Evolutionary conservation across 2,113 vertebrate species (phyloP).

Genomic region (Salvator merianae): DNA sequence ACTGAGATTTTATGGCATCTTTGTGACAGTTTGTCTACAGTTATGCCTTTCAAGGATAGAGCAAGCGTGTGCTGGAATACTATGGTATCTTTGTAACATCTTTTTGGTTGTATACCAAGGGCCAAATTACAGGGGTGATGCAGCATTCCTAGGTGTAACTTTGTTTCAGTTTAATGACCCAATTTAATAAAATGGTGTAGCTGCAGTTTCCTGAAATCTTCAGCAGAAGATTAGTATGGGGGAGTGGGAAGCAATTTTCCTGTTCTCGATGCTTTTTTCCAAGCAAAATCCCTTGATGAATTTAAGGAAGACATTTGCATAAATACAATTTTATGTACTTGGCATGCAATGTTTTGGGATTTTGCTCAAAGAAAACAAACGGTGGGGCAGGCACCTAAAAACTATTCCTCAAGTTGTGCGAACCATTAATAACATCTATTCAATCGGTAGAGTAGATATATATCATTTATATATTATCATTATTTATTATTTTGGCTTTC

Average conservation of each 20-base stretch:
- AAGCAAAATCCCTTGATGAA: neutral
- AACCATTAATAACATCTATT: too few relatives aligned
- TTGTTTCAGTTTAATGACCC: neutral
- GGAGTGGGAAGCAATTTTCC: neutral
- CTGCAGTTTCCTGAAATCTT: neutral
- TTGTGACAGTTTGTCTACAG: neutral
- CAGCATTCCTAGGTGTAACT: neutral
- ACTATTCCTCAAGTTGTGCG: too few relatives aligned
- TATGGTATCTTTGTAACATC: neutral
- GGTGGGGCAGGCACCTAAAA: too few relatives aligned
- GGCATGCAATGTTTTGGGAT: neutral
- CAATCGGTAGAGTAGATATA: too few relatives aligned
- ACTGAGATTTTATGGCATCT: neutral
- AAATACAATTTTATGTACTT: neutral
- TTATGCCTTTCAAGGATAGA: neutral
- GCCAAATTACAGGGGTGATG: neutral
- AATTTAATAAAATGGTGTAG: neutral
- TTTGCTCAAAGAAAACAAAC: too few relatives aligned
- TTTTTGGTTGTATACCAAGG: neutral
- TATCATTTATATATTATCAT: too few relatives aligned
- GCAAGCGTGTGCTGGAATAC: neutral
- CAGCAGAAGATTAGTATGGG: neutral
- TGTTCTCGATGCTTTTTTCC: neutral
- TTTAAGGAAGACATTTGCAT: neutral
- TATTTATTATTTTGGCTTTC: too few relatives aligned